phyloP scores from a whole-genome alignment of 2,113 vertebrate genomes.

The Toxotes chatareus region DNA sequence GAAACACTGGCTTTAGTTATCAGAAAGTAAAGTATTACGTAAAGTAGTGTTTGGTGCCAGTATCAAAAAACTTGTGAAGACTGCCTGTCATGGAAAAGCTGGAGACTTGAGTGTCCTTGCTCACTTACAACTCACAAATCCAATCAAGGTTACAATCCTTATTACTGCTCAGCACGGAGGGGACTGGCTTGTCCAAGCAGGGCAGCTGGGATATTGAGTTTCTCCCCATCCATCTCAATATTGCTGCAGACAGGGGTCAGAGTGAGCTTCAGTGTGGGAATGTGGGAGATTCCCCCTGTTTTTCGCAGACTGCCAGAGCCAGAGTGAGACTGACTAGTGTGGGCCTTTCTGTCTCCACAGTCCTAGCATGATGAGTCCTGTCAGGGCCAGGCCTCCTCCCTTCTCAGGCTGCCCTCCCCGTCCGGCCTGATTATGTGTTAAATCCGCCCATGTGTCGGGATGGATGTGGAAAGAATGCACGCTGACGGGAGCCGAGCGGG shows the following conservation, averaged over 20 bases:
- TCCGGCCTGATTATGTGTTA: conserved; percentile 82
- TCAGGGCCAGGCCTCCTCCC: conserved; percentile 61
- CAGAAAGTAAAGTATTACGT: background rate
- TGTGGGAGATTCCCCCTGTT: conserved; percentile 50
- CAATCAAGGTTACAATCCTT: conserved; percentile 59
- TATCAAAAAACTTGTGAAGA: background rate
- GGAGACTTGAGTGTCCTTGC: conserved; percentile 36
- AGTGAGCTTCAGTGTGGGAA: conserved; percentile 45
- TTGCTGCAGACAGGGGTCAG: conserved; percentile 26
- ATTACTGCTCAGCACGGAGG: conserved; percentile 38
- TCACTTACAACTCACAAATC: conserved; percentile 56
- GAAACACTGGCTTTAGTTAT: background rate
- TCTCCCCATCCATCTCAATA: conserved; percentile 63
- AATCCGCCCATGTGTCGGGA: conserved; percentile 83
- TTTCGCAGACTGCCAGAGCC: conserved; percentile 42
- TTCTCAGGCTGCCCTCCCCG: conserved; percentile 53
- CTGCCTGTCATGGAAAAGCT: background rate
- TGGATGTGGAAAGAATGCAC: conserved; percentile 81
- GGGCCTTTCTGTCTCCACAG: conserved; percentile 77
- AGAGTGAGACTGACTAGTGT: conserved; percentile 52
- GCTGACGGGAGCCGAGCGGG: conserved; percentile 34
- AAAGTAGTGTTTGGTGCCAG: too few species aligned
- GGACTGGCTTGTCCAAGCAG: conserved; percentile 40
- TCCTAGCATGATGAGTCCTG: conserved; percentile 75
- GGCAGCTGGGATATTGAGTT: conserved; percentile 62